Base-by-base conservation (phyloP, 1,140 invertebrate genomes). In the Drosophila ambigua region DNA sequence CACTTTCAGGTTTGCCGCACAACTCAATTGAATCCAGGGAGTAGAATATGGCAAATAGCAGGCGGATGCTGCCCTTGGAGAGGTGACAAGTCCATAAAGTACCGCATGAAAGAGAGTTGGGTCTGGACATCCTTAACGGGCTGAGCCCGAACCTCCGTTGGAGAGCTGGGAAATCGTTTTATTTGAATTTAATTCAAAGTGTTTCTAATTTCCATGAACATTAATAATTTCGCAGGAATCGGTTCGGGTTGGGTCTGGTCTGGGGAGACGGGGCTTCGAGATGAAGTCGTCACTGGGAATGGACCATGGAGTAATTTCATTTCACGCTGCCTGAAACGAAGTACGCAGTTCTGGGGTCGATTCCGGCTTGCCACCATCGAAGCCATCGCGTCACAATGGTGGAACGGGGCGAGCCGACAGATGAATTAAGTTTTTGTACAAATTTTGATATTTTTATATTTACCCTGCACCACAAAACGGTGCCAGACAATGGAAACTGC, bases 171-270 rank as follows among this genome's bases (percentile, higher is more conserved):
- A 77, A 80, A 87, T 72, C 72, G 72, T 80, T 91, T 89, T 85
- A 91, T 90, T 84, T 55, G 83, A 77, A 83, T 89, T 89, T 90
- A 77, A 87, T 91, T 76, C 79, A 72, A 72, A 89, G 84, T 89
- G 83, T 91, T 90, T 78, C 79, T 67, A 90, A 91, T 91, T 85
- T 78, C 55, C 43, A 49, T 35, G 64, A 75, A 66, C 69, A 64
- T 73, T 72, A 66, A 69, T 60, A 76, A 72, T 73, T 77, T 71
- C 59, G 64, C 83, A 62, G 50, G 50, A 51, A 51, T 62, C 67
- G 28, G 20, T 43, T 55, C 26, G 28, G 45, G 20, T 9, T 7
- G 31, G 31, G 31, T 9, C 8, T 8, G 31, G 31, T 35, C 31
- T 39, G 26, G 43, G 8, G 2, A 43, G 58, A 60, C 51, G 41